phyloP scores from a whole-genome alignment of 2,797 vertebrate genomes.

The Manis javanica region DNA sequence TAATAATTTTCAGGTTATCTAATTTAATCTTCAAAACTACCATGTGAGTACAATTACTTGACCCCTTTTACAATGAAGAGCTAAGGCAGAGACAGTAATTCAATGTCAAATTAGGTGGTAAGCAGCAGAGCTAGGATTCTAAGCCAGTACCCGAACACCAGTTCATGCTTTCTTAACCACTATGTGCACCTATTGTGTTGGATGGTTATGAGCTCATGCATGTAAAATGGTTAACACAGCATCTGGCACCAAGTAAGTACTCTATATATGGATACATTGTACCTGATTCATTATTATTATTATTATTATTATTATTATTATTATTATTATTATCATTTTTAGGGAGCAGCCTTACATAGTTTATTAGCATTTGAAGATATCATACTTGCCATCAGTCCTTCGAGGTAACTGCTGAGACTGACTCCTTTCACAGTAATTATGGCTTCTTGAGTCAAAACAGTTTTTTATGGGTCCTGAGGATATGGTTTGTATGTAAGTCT shows the following conservation, averaged over 20 bases:
- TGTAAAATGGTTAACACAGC: neutral
- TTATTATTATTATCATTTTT: neutral
- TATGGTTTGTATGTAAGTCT: too few relatives aligned
- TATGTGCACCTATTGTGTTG: neutral
- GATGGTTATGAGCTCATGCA: neutral
- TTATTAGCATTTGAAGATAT: too few relatives aligned
- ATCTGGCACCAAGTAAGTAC: neutral
- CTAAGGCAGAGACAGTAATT: neutral
- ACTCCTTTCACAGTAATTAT: too few relatives aligned
- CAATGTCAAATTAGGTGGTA: neutral
- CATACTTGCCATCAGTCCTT: too few relatives aligned
- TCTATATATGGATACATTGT: neutral
- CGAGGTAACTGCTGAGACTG: too few relatives aligned
- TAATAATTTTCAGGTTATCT: neutral
- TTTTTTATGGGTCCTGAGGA: too few relatives aligned
- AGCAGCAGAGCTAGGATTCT: neutral
- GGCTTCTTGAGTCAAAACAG: too few relatives aligned
- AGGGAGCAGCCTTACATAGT: too few relatives aligned
- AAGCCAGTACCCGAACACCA: neutral
- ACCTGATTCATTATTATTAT: neutral
- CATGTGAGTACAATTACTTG: neutral
- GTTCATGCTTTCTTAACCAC: neutral
- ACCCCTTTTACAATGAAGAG: neutral
- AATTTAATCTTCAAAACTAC: slow-evolving; percentile 43
- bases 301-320: neutral